phyloP scores from a whole-genome alignment of 2,888 invertebrate species.

The Pheosia tremula region DNA sequence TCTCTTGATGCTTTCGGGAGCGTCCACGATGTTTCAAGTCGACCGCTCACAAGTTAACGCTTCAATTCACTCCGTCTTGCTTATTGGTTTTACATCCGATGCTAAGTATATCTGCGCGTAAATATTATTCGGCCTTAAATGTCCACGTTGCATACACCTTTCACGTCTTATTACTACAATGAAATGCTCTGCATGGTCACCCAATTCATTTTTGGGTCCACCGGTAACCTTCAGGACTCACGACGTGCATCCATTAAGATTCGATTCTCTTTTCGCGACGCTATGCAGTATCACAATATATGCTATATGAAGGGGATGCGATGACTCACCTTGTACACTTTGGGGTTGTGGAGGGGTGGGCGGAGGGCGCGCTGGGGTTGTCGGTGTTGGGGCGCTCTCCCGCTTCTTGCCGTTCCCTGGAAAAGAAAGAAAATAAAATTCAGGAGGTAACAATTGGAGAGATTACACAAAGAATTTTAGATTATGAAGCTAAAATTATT shows the following conservation, averaged over 20 bases:
- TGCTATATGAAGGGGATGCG: conserved; percentile 38
- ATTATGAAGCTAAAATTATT: background rate
- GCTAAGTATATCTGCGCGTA: conserved; percentile 13
- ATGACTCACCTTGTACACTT: conserved; percentile 71
- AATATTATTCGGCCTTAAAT: background rate
- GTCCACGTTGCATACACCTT: no score
- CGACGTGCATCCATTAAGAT: conserved; percentile 17
- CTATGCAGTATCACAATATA: conserved; percentile 6
- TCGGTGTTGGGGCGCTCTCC: conserved; percentile 70
- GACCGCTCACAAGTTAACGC: conserved; percentile 25
- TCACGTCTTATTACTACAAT: no score
- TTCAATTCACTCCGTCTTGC: conserved; percentile 25
- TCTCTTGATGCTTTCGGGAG: conserved; percentile 10
- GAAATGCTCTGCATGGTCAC: no score
- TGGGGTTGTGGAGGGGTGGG: conserved; percentile 68
- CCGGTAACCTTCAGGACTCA: conserved; percentile 27
- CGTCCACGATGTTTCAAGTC: conserved; percentile 16
- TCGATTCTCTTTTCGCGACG: conserved; percentile 12
- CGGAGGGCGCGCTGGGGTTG: conserved; percentile 64
- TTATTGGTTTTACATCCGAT: conserved; percentile 38
- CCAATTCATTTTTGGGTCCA: conserved; percentile 22
- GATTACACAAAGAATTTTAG: background rate
- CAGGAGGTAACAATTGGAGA: background rate
- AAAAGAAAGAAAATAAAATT: conserved; percentile 45
- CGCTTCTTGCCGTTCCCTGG: conserved; percentile 83